These are phyloP conservation scores for Corticium candelabrum DNA, from an alignment of 37 sponge, comb jelly and placozoan species.

Conservation along the genomic window DNA sequence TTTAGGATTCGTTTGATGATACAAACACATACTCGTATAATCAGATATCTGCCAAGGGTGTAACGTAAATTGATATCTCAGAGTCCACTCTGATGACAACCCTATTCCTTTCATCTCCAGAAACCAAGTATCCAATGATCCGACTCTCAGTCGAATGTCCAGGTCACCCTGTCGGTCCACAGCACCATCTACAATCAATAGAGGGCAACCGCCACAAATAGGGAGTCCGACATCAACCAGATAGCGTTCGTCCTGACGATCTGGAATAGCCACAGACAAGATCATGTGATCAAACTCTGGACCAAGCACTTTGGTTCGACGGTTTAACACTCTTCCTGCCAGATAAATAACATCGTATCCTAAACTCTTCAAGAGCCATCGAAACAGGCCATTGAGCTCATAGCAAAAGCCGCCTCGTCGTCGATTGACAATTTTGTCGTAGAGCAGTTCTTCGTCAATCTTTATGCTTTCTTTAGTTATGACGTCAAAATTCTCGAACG, in stretches of 20 bases:
- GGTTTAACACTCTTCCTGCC: not conserved
- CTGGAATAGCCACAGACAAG: not conserved
- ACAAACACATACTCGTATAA: not conserved
- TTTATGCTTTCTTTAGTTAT: not conserved
- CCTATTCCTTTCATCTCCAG: not conserved
- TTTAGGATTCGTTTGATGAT: not conserved
- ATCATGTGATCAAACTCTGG: not conserved
- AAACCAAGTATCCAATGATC: not conserved
- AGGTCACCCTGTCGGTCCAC: not conserved
- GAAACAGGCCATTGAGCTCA: not conserved
- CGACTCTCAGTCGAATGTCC: not conserved
- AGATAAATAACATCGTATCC: not conserved
- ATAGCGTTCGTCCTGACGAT: not conserved
- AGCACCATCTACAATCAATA: not conserved
- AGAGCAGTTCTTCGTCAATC: not conserved
- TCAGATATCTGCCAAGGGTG: not conserved
- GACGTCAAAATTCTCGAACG: not conserved
- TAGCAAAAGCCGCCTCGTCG: conserved; percentile 3
- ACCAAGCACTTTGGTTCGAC: not conserved
- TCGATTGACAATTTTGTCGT: not conserved
- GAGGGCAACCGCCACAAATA: not conserved
- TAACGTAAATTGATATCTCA: not conserved
- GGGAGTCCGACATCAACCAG: not conserved
- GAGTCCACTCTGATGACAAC: not conserved
- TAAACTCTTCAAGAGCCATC: not conserved